These are phyloP conservation scores for Pocillopora meandrina DNA, from an alignment of 92 coral and sea anemone species.

Conservation along the genomic window DNA sequence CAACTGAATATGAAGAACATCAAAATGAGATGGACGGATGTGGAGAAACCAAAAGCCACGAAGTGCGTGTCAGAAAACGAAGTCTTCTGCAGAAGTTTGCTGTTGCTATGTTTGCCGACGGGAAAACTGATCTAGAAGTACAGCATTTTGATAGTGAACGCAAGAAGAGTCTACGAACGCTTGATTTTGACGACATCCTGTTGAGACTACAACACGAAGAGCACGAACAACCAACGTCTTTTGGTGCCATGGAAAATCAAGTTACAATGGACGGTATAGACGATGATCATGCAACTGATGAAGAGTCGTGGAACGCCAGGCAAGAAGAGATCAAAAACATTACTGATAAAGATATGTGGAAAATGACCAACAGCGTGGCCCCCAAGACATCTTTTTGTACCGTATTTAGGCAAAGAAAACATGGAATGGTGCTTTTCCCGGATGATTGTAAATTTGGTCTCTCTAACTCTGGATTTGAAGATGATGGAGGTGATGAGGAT, in stretches of 20 bases:
- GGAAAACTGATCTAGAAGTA: neutral
- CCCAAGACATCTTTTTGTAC: too few relatives aligned
- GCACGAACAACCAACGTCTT: neutral
- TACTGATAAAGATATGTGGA: neutral
- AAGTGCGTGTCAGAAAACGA: neutral
- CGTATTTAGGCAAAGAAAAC: too few relatives aligned
- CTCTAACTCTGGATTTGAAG: too few relatives aligned
- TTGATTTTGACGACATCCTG: too few relatives aligned
- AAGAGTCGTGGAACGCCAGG: too few relatives aligned
- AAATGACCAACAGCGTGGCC: too few relatives aligned
- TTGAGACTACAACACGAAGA: neutral
- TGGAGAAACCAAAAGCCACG: too few relatives aligned
- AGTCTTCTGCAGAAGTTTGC: constrained; percentile 2
- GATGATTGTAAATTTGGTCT: too few relatives aligned
- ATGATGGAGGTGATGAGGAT: too few relatives aligned
- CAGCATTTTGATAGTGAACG: constrained; percentile 13
- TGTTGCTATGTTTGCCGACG: neutral
- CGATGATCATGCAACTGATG: neutral
- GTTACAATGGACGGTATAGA: neutral
- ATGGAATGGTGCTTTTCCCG: too few relatives aligned
- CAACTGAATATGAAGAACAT: too few relatives aligned
- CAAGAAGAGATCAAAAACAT: neutral
- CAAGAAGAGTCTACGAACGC: constrained; percentile 16
- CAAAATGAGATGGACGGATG: too few relatives aligned
- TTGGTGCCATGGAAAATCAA: neutral